These are phyloP conservation scores for Drosophila nannoptera DNA, from an alignment of 1,140 invertebrate genomes.

Conservation along the genomic window DNA sequence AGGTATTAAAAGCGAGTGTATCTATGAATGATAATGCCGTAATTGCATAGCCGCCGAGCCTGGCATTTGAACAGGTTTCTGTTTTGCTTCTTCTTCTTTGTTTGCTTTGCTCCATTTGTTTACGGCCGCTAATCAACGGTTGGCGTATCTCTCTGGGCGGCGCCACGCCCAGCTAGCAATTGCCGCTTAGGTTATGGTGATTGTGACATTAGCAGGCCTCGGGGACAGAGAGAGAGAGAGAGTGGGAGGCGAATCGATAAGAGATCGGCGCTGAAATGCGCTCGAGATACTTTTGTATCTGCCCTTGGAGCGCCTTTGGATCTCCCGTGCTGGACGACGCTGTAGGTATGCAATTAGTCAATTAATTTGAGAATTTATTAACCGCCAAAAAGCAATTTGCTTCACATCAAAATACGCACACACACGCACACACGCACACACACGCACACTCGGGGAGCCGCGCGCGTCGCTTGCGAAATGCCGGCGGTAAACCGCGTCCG, in stretches of 20 bases:
- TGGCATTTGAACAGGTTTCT: slow-evolving; percentile 6
- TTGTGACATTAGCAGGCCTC: slow-evolving; percentile 37
- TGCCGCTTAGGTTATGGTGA: slow-evolving; percentile 24
- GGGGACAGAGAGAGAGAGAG: too few species aligned
- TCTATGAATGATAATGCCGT: slow-evolving; percentile 42
- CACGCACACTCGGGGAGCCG: slow-evolving; percentile 1
- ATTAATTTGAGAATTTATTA: slow-evolving; percentile 77
- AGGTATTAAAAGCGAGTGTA: slow-evolving; percentile 26
- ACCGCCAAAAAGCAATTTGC: slow-evolving; percentile 77
- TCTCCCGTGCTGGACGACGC: slow-evolving; percentile 26
- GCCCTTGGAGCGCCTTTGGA: slow-evolving; percentile 7
- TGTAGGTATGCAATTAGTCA: slow-evolving; percentile 78
- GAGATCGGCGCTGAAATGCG: slow-evolving; percentile 35
- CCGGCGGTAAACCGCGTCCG: slow-evolving; percentile 67
- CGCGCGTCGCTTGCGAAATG: slow-evolving; percentile 48
- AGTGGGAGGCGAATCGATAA: slow-evolving; percentile 12
- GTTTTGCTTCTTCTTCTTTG: neutral
- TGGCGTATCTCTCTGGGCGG: slow-evolving; percentile 16
- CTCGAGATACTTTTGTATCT: slow-evolving; percentile 13
- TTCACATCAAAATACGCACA: slow-evolving; percentile 51
- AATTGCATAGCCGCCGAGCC: slow-evolving; percentile 17
- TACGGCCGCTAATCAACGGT: slow-evolving; percentile 36
- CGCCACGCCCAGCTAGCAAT: slow-evolving; percentile 19
- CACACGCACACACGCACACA: slow-evolving; percentile 30
- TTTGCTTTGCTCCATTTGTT: slow-evolving; percentile 26